These are phyloP conservation scores for Colistium nudipinnis DNA, from an alignment of 2,113 vertebrate genomes.

Conservation along the genomic window DNA sequence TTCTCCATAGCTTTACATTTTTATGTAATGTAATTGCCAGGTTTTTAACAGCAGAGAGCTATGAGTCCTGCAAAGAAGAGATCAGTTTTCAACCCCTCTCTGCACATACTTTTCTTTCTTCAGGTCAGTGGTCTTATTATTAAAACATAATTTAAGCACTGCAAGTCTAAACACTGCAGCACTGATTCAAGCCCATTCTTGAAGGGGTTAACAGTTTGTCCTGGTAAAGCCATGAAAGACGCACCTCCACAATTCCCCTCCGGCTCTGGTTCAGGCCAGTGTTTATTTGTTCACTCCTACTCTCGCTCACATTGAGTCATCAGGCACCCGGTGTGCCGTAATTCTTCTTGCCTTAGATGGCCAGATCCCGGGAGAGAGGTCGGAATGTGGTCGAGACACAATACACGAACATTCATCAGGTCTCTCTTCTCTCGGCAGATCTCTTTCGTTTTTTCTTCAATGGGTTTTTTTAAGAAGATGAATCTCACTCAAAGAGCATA, in stretches of 20 bases:
- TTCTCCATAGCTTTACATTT: no score
- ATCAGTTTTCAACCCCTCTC: conserved; percentile 4
- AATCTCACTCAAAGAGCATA: conserved; percentile 5
- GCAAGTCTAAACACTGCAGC: conserved; percentile 21
- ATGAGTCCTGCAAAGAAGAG: conserved; percentile 4
- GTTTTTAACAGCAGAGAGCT: conserved; percentile 24
- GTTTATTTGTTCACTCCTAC: conserved; percentile 77
- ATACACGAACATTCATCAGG: conserved; percentile 58
- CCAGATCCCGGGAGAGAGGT: conserved; percentile 69
- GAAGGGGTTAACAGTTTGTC: conserved; percentile 68
- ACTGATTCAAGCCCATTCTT: conserved; percentile 23
- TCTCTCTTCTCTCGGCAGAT: conserved; percentile 7
- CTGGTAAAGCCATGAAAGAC: conserved; percentile 39
- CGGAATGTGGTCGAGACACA: conserved; percentile 80
- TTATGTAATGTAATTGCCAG: no score
- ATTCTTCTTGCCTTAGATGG: conserved; percentile 79
- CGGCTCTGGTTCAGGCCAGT: conserved; percentile 69
- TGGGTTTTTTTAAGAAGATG: conserved; percentile 32
- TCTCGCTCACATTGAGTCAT: conserved; percentile 69
- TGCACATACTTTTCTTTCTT: neutral
- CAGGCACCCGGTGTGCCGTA: conserved; percentile 58
- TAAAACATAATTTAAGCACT: neutral
- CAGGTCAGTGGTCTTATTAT: conserved; percentile 4
- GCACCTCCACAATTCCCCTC: conserved; percentile 52
- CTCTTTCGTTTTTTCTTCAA: conserved; percentile 34